Conservation (phyloP, 2,797 vertebrate genomes). For the Liparis tanakae region DNA sequence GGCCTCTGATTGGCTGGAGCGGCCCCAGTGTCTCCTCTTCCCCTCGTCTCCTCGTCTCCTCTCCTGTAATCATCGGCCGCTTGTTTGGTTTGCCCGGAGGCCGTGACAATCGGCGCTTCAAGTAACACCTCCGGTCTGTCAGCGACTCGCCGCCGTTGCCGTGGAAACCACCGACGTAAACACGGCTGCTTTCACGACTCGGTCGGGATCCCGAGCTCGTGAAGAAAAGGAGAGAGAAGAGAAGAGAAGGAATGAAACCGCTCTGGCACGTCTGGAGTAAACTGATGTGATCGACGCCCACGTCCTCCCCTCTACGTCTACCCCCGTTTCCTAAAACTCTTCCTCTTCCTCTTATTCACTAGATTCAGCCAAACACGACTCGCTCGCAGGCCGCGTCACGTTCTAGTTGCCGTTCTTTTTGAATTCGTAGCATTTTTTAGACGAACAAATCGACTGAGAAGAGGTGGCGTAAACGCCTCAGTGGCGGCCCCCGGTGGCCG, state of each 20-base stretch:
- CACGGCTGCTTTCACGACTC: constrained; percentile 24
- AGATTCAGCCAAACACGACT: background rate
- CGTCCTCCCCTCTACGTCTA: no score
- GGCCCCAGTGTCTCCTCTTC: no score
- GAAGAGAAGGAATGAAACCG: background rate
- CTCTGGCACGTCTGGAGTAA: background rate
- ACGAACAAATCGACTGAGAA: background rate
- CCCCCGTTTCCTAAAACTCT: background rate
- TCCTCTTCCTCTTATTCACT: background rate
- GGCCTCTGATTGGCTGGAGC: no score
- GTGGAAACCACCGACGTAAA: no score
- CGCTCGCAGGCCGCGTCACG: background rate
- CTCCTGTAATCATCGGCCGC: no score
- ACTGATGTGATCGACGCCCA: background rate
- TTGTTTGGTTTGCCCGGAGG: no score
- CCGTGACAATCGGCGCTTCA: no score
- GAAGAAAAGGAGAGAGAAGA: background rate
- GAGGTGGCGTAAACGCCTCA: background rate
- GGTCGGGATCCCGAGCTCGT: background rate
- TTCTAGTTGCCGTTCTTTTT: background rate
- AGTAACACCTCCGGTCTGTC: no score
- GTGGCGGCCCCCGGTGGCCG: background rate
- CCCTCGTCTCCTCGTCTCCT: no score
- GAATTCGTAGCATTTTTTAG: background rate
- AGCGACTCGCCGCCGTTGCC: no score